Evolutionary conservation across 2,797 vertebrate species (phyloP), one percentile per base, ranked within the genome.

Genomic region (Parambassis ranga): DNA sequence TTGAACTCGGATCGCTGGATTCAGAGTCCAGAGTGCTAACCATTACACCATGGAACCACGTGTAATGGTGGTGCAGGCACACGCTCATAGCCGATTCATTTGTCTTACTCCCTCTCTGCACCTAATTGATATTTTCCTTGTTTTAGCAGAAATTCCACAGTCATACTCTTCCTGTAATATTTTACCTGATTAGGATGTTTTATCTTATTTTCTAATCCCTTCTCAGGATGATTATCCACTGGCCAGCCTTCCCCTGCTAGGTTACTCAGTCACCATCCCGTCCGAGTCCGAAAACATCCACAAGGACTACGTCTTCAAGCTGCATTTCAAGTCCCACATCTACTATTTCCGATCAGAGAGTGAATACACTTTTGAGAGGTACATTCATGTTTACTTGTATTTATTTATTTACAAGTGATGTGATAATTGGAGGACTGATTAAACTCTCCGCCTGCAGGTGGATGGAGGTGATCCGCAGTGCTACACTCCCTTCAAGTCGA

Each of bases 261-360:
- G 98, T 9, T 99, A 99, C 83, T 96, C 96, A 0, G 94, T 99
- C 74, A 99, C 96, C 56, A 85, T 98, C 65, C 97, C 97, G 68
- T 91, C 93, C 0, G 96, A 97, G 79, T 91, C 94, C 0, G 98
- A 99, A 83, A 98, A 97, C 89, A 96, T 99, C 87, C 96, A 98
- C 87, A 99, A 99, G 85, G 98, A 98, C 89, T 94, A 96, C 0
- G 98, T 99, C 71, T 99, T 99, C 91, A 99, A 99, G 79, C 92
- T 99, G 44, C 97, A 98, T 74, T 99, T 98, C 92, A 99, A 98
- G 86, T 99, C 98, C 73, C 98, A 99, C 0, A 92, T 99, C 72
- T 99, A 99, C 88, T 99, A 96, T 82, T 99, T 99, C 92, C 91
- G 98, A 91, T 96, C 98, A 0, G 98, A 99, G 85, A 98, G 95